Evolutionary conservation across 2,888 invertebrate species (phyloP).

Genomic region (Phaedon cochleariae): DNA sequence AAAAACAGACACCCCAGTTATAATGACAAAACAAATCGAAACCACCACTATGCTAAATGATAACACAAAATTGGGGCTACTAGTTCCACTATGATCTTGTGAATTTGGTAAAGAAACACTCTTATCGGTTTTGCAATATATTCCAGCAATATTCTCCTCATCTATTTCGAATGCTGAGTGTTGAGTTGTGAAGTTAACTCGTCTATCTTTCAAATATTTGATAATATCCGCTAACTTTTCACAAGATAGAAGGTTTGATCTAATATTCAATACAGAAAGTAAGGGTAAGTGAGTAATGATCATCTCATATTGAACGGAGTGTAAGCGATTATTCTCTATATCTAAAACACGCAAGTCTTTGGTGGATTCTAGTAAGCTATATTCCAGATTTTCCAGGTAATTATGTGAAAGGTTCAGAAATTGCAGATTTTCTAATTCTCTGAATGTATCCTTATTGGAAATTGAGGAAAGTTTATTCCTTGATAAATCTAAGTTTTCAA

Average conservation of each 20-base stretch:
- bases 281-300: slow-evolving; percentile 53
- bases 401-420: slow-evolving; percentile 55
- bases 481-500: slow-evolving; percentile 53
- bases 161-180: slow-evolving; percentile 51
- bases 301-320: slow-evolving; percentile 52
- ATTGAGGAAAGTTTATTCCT: slow-evolving; percentile 44
- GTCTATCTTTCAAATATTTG: slow-evolving; percentile 49
- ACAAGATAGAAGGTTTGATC: slow-evolving; percentile 55
- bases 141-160: slow-evolving; percentile 57
- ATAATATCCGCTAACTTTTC: slow-evolving; percentile 53
- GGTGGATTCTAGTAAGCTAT: slow-evolving; percentile 48
- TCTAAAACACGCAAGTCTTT: slow-evolving; percentile 52
- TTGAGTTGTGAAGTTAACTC: slow-evolving; percentile 52
- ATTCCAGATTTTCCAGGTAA: slow-evolving; percentile 48
- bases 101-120: neutral
- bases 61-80: slow-evolving; percentile 24
- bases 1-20: slow-evolving; percentile 42
- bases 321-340: slow-evolving; percentile 53
- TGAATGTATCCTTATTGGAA: slow-evolving; percentile 43
- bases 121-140: slow-evolving; percentile 49
- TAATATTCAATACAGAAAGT: slow-evolving; percentile 53
- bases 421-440: slow-evolving; percentile 47
- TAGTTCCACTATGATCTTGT: slow-evolving; percentile 7
- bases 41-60: slow-evolving; percentile 37
- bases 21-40: slow-evolving; percentile 32